phyloP scores from a whole-genome alignment of 2,888 invertebrate genomes.

The Papilio gigon region DNA sequence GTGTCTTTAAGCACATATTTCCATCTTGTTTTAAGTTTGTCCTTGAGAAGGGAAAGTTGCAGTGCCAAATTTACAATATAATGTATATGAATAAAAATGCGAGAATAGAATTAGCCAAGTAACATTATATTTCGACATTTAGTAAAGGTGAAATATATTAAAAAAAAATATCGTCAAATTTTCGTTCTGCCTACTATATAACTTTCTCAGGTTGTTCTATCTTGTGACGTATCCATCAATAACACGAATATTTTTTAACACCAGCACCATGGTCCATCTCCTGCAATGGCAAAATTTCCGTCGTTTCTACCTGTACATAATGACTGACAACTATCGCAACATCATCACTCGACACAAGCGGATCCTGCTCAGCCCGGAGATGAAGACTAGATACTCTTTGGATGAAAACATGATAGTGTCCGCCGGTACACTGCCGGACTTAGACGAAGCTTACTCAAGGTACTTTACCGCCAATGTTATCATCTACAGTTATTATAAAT shows the following conservation, averaged over 20 bases:
- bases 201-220: too few species aligned
- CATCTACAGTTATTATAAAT: too few species aligned
- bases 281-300: conserved; percentile 95
- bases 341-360: conserved; percentile 93
- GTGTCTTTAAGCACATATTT: too few species aligned
- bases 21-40: too few species aligned
- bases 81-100: not conserved
- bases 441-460: conserved; percentile 95
- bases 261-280: conserved; percentile 90
- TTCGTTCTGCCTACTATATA: too few species aligned
- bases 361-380: conserved; percentile 87
- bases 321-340: conserved; percentile 95
- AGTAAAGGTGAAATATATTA: too few species aligned
- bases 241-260: conserved; percentile 51
- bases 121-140: too few species aligned
- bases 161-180: too few species aligned
- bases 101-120: not conserved
- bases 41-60: too few species aligned
- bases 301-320: conserved; percentile 93
- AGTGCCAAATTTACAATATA: too few species aligned
- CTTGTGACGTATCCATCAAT: too few species aligned
- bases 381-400: conserved; percentile 85
- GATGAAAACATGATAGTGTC: conserved; percentile 92
- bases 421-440: conserved; percentile 92
- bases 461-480: too few species aligned